Conservation (phyloP, 2,797 vertebrate genomes). For the Enteromius thamalakanensis region DNA sequence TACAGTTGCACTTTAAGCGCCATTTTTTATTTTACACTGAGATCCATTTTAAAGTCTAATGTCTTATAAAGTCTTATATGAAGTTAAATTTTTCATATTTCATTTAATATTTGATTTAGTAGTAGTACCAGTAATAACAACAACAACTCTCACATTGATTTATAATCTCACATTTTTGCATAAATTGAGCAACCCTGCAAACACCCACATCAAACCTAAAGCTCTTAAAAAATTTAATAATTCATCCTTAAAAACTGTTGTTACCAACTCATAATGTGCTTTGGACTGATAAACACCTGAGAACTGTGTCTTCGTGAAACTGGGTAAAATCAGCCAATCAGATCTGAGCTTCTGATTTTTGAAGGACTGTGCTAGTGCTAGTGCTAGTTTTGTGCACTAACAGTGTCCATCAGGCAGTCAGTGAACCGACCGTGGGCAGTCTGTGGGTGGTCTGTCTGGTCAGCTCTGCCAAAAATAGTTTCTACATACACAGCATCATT, state of each 20-base stretch:
- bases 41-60: background rate
- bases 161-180: background rate
- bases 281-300: background rate
- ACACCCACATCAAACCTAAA: background rate
- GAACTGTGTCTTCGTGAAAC: background rate
- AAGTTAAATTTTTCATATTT: no score
- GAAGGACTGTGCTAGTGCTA: no score
- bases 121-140: no score
- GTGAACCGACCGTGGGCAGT: background rate
- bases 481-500: conserved; percentile 7
- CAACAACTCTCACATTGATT: background rate
- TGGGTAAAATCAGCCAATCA: background rate
- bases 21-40: background rate
- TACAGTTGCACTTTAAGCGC: background rate
- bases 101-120: background rate
- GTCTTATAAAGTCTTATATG: background rate
- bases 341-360: background rate
- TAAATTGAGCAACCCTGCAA: background rate
- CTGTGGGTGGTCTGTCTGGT: background rate
- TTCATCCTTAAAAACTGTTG: background rate
- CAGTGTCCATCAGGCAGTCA: background rate
- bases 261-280: background rate
- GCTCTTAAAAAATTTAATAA: background rate
- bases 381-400: background rate
- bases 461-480: background rate